Evolutionary conservation across 2,113 vertebrate species (phyloP), one percentile per base, ranked within the genome.

Genomic region (Puntigrus tetrazona): DNA sequence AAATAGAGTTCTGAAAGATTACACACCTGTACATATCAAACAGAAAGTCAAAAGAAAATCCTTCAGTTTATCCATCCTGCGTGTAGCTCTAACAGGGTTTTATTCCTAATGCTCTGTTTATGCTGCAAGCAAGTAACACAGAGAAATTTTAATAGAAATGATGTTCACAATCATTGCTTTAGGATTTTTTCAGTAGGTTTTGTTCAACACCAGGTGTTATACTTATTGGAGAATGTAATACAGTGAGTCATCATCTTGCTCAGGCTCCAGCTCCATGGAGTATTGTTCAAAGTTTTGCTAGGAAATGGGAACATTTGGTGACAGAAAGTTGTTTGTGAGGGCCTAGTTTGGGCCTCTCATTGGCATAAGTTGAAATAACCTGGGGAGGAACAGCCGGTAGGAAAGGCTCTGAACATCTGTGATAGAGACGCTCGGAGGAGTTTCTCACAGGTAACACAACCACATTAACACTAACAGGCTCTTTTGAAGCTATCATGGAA

Each of bases 391-490:
- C 73, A 65, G 80, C 52, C 73, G 55, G 69, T 29, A 84, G 52
- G 47, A 72, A 83, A 84, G 70, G 43, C 63, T 87, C 50, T 73
- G 61, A 88, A 86, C 84, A 87, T 83, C 86, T 78, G 80, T 65
- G 70, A 86, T 83, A 73, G 61, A 77, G 45, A 78, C 2, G n/a
- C 59, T 76, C 41, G 13, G 36, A 50, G 34, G 84, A 57, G 29
- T 82, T 69, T 84, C 61, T 57, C 69, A 43, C 59, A 77, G 47
- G 70, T 41, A 81, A 34, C 43, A 75, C 27, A 81, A 34, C 41
- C 31, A 7, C 69, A 63, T 87, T 67, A 78, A 52, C 14, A 43
- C 70, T 76, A 61, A 82, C 18, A 16, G 41, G 14, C 50, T 80
- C 27, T 43, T 78, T 75, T 63, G 50, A 84, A 81, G 70, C 77